phyloP scores from a whole-genome alignment of 1,140 invertebrate genomes.

The Bombus consobrinus region DNA sequence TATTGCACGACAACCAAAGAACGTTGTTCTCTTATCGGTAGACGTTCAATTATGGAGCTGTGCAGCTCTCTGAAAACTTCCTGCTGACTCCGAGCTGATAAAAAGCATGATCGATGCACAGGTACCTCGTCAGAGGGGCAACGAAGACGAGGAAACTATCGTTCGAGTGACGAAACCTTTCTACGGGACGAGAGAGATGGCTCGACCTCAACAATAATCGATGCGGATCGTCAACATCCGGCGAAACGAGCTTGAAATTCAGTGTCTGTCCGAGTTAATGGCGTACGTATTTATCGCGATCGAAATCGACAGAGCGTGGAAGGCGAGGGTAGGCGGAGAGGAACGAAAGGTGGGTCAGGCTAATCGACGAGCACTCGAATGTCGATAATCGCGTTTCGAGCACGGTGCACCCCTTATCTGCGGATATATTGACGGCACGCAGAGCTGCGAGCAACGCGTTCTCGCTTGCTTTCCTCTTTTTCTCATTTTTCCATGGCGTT shows the following conservation, averaged over 20 bases:
- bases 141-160: too few species aligned
- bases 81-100: background rate
- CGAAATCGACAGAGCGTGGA: conserved; percentile 31
- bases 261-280: conserved; percentile 30
- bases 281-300: conserved; percentile 48
- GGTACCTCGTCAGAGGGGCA: background rate
- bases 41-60: conserved; percentile 13
- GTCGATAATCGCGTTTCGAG: conserved; percentile 34
- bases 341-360: background rate
- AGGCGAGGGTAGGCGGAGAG: background rate
- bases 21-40: background rate
- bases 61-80: conserved; percentile 29
- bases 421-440: conserved; percentile 1
- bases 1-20: conserved; percentile 6
- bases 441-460: background rate
- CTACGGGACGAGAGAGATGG: background rate
- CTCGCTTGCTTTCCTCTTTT: background rate
- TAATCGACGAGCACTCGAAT: conserved; percentile 22
- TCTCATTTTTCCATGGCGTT: background rate
- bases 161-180: background rate
- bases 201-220: conserved; percentile 27
- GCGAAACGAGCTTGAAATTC: conserved; percentile 29
- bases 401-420: conserved; percentile 27
- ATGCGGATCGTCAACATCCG: conserved; percentile 28
- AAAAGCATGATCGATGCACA: conserved; percentile 44